Conservation (phyloP, 2,888 invertebrate genomes). For the Ptilodon capucinus region DNA sequence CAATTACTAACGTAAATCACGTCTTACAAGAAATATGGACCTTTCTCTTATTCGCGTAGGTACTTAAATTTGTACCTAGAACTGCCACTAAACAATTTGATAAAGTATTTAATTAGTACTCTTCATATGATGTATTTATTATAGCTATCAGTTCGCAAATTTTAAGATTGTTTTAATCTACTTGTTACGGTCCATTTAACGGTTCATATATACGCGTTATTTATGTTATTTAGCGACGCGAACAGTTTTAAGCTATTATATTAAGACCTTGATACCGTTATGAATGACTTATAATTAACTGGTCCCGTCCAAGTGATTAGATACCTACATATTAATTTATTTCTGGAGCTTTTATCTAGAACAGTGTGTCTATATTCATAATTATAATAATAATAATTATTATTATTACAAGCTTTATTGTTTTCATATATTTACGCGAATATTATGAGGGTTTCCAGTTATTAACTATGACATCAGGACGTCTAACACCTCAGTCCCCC, state of each 20-base stretch:
- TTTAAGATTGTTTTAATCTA: slow-evolving; percentile 7
- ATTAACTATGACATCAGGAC: too few species aligned
- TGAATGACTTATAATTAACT: slow-evolving; percentile 5
- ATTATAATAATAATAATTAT: too few species aligned
- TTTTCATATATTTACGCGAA: too few species aligned
- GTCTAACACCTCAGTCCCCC: too few species aligned
- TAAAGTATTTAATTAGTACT: too few species aligned
- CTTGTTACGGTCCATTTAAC: slow-evolving; percentile 20
- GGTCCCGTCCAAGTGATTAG: neutral
- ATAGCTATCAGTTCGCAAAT: neutral
- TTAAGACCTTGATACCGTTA: slow-evolving; percentile 13
- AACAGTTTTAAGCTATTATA: slow-evolving; percentile 9
- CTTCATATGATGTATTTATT: neutral
- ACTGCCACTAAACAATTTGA: too few species aligned
- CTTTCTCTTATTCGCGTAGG: neutral
- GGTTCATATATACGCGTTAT: slow-evolving; percentile 11
- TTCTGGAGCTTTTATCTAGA: too few species aligned
- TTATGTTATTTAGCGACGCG: slow-evolving; percentile 1
- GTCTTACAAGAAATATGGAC: neutral
- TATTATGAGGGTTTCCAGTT: too few species aligned
- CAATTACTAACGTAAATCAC: neutral
- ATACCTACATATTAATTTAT: neutral
- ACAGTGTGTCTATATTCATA: neutral
- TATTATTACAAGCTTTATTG: too few species aligned
- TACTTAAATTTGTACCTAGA: neutral